phyloP scores from a whole-genome alignment of 2,113 vertebrate genomes.

The Erythrocercus mccallii region DNA sequence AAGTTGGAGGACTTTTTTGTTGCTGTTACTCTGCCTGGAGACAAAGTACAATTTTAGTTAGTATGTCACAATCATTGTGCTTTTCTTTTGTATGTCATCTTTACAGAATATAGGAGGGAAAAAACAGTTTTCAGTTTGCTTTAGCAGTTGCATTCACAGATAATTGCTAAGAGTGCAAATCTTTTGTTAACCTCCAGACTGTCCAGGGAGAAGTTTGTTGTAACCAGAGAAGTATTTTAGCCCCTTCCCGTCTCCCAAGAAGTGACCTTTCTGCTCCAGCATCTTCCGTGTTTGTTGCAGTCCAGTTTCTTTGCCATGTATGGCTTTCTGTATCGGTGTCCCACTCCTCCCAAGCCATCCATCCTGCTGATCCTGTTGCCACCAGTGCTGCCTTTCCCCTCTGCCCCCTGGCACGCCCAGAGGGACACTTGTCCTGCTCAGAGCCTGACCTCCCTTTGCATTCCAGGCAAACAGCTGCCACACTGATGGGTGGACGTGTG shows the following conservation, averaged over 20 bases:
- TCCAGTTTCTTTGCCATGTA: background rate
- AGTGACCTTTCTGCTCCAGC: background rate
- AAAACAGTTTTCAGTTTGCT: background rate
- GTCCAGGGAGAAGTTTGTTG: background rate
- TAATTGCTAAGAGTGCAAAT: background rate
- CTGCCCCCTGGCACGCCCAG: accelerated
- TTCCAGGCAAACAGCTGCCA: background rate
- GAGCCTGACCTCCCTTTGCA: background rate
- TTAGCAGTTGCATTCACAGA: background rate
- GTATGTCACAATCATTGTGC: background rate
- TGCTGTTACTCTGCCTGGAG: background rate
- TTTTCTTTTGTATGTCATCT: background rate
- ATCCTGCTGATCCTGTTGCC: background rate
- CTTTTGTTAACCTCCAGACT: background rate
- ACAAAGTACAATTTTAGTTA: background rate
- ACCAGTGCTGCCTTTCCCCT: background rate
- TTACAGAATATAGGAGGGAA: background rate
- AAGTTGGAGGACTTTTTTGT: background rate
- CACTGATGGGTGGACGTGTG: background rate
- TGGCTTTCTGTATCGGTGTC: background rate
- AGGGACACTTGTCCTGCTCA: background rate
- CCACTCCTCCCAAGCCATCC: background rate
- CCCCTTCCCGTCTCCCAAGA: background rate
- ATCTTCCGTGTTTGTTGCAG: background rate
- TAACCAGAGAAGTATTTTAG: background rate